Evolutionary conservation across 2,888 invertebrate genomes (phyloP), one percentile per base, ranked within the genome.

Genomic region (Didymodactylos carnosus): DNA sequence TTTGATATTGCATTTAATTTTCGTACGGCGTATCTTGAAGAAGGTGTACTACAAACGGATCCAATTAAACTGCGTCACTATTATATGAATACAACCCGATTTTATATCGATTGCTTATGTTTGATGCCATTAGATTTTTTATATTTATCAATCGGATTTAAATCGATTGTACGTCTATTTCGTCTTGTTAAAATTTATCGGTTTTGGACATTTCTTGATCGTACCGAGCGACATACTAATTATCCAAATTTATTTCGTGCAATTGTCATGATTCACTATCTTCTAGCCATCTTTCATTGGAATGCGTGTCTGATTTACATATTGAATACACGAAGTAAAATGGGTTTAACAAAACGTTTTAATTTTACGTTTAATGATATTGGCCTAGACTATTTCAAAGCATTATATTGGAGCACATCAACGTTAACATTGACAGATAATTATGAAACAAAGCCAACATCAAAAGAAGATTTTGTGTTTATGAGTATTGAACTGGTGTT

Each of bases 241-340:
- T 97, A 94, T 87, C 95, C 95, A 78, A 97, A 97, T 86, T 87
- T 94, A 81, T 93, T 84, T 72, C 78, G 84, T n/a, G 82, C 83
- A 1, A 71, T 81, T 10, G 81, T 82, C 10, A 77, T 83, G 39
- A 78, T 83, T 75, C 94, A 94, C 87, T 94, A 94, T 87, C 88
- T 94, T 82, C 87, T 94, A 86, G 94, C 94, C 86, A 92, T 95
- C 85, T 95, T 95, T 87, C 97, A 97, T 87, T 97, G 95, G 95
- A 97, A 97, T 86, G 94, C 94, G 82, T 97, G 95, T 87, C 88
- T 97, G 85, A 94, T 93, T 87, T 92, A 94, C 87, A 90, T 95
- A 84, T 91, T 94, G 84, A 89, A 91, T 41, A 70, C 39, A 40
- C 41, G 27, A 19, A 29, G 39, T 8, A 40, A 41, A 40, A 27